Conservation (phyloP, 2,888 invertebrate genomes). For the Crematogaster levior region DNA sequence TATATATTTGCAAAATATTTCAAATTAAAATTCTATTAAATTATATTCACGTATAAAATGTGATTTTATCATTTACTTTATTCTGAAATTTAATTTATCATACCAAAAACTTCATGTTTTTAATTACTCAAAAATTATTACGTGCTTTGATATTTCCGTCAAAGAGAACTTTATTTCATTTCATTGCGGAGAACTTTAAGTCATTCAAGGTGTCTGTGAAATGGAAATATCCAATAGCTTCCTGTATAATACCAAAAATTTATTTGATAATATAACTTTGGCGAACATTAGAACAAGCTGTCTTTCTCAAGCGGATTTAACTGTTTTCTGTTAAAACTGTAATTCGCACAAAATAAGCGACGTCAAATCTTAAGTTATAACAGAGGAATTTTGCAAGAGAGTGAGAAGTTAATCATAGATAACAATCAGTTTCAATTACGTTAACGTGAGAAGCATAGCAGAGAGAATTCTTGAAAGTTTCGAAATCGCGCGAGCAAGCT, state of each 20-base stretch:
- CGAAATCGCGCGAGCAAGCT: constrained; percentile 49
- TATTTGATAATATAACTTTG: background rate
- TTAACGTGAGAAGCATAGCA: constrained; percentile 11
- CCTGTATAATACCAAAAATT: background rate
- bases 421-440: constrained; percentile 65
- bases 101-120: background rate
- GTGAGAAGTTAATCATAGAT: constrained; percentile 51
- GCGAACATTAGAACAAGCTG: background rate
- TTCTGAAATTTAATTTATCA: background rate
- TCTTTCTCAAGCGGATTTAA: background rate
- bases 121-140: background rate
- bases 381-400: constrained; percentile 55
- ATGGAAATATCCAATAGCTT: background rate
- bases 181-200: too few species aligned
- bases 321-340: background rate
- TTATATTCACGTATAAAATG: background rate
- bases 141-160: background rate
- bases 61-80: background rate
- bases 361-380: background rate
- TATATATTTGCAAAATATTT: background rate
- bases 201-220: background rate
- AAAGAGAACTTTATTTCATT: background rate
- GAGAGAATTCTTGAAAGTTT: constrained; percentile 63
- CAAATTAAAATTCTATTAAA: background rate
- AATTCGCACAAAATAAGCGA: background rate